Conservation (phyloP, 2,888 invertebrate species). For the Lacanobia wlatinum region DNA sequence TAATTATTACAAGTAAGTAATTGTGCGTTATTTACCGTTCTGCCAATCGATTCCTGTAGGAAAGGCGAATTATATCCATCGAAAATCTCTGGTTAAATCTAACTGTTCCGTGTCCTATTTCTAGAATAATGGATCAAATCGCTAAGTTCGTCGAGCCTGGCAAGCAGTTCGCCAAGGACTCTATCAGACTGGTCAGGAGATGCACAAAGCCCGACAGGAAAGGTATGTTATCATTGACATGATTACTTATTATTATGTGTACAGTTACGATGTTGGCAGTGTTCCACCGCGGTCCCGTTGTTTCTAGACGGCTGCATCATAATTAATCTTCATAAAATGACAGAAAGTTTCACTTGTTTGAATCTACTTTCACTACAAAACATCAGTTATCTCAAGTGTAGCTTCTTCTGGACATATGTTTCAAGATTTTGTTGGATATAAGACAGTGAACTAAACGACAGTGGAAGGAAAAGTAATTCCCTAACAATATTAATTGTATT, state of each 20-base stretch:
- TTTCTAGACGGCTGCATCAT: constrained; percentile 5
- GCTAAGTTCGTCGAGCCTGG: constrained; percentile 98
- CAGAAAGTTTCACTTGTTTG: constrained; percentile 17
- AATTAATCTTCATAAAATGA: constrained; percentile 9
- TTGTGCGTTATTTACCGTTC: constrained; percentile 14
- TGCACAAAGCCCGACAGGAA: constrained; percentile 99
- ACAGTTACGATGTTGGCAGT: constrained; percentile 64
- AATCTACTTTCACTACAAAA: constrained; percentile 11
- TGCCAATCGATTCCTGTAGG: constrained; percentile 8
- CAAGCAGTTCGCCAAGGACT: constrained; percentile 99
- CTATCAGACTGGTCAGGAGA: constrained; percentile 98
- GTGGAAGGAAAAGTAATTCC: constrained; percentile 2
- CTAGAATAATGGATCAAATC: constrained; percentile 98
- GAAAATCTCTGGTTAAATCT: constrained; percentile 3
- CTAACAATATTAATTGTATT: neutral
- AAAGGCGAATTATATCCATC: constrained; percentile 8
- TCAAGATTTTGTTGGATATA: neutral
- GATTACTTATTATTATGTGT: constrained; percentile 1
- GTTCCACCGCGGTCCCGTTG: constrained; percentile 44
- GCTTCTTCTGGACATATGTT: constrained; percentile 44
- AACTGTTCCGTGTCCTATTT: constrained; percentile 68
- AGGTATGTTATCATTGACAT: constrained; percentile 90
- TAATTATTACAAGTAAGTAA: constrained; percentile 59
- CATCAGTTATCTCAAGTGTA: neutral
- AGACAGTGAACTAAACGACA: neutral